Base-by-base conservation (phyloP, 2,113 vertebrate genomes). In the Boulengeromyrus knoepffleri region DNA sequence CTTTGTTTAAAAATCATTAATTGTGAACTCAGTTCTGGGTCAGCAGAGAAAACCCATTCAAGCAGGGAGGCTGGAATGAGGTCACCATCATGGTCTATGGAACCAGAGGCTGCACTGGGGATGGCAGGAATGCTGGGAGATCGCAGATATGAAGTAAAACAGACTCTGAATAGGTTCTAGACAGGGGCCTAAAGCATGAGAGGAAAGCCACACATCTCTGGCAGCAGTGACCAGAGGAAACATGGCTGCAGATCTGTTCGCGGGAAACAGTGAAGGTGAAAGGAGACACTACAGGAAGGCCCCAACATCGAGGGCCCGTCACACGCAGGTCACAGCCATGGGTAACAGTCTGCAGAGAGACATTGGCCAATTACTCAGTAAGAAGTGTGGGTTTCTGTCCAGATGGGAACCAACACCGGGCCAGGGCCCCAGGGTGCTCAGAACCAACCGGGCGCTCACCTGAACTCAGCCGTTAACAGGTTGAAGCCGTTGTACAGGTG, bases 401-500 rank as follows among this genome's bases (percentile, higher is more conserved):
- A 66, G 9, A 66, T 27, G 62, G n/a, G 9, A 66, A 27, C 8
- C 3, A 12, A 66, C 3, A 70, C n/a, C 58, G 9, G 58, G 9
- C 9, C 58, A 12, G 10, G n/a, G n/a, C 62, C 62, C n/a, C 62
- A 70, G 27, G 62, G 62, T 31, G n/a, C 58, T n/a, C 58, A 66
- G 58, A 66, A 27, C n/a, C n/a, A 66, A 27, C 15, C 27, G 27
- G 47, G 92, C 49, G 96, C 97, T 95, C 94, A 99, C 99, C 95
- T 99, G 92, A 99, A 97, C 88, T 99, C 98, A 2, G 97, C 98
- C 24, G 98, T 96, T 94, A 99, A 92, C 93, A 99, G 97, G 94
- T 99, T 99, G 93, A 99, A 99, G 93, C 98, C 98, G 0, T 99
- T 99, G 95, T 99, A 99, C 92, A 97, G 93, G 90, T 98, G 97